Conservation (phyloP, 53 echinoderm and acorn worm species). For the Paracentrotus lividus region DNA sequence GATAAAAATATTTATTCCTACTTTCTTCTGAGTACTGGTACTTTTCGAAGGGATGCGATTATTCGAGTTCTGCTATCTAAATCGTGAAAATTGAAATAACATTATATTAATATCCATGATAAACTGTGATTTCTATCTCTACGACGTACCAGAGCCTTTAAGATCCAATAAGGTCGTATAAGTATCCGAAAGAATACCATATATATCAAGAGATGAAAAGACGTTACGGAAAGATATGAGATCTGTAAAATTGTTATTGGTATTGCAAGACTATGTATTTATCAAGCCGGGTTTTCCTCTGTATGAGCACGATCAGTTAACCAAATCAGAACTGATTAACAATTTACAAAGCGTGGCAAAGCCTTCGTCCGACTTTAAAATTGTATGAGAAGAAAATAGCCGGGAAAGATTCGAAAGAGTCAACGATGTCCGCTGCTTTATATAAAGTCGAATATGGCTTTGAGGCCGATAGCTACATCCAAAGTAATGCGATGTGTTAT, state of each 20-base stretch:
- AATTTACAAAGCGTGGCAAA: background rate
- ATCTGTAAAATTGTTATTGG: background rate
- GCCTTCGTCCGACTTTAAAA: background rate
- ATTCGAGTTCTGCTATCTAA: background rate
- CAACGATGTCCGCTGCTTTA: conserved; percentile 3
- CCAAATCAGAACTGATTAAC: background rate
- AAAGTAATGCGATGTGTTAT: background rate
- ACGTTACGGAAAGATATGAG: background rate
- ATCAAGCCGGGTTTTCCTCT: no score
- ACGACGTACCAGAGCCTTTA: no score
- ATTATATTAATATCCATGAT: background rate
- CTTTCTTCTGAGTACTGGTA: no score
- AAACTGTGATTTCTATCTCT: background rate
- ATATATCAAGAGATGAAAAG: no score
- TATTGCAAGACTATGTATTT: no score
- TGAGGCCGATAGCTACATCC: background rate
- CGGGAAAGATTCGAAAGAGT: background rate
- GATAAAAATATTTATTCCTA: background rate
- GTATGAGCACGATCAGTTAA: background rate
- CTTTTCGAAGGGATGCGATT: background rate
- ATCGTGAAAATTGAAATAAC: background rate
- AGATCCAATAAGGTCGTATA: no score
- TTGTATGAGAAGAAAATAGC: background rate
- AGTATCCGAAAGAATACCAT: no score
- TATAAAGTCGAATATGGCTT: background rate